Base-by-base conservation (phyloP, 2,113 vertebrate species). In the Nanorana parkeri region DNA sequence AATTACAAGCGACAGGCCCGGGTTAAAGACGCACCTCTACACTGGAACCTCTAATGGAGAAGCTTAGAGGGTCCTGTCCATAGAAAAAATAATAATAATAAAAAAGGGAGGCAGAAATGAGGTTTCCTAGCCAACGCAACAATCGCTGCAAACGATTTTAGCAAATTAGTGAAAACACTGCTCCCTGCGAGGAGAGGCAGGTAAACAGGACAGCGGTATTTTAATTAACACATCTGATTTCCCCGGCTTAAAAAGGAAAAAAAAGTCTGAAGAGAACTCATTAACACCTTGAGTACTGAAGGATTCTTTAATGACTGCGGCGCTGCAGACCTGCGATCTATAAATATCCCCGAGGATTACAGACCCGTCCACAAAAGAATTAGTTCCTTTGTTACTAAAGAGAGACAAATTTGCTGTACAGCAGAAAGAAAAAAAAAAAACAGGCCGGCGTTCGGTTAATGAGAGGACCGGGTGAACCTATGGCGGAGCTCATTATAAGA, bases 141-240 rank as follows among this genome's bases (percentile, higher is more conserved):
- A 54, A 73, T 16, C 24, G 21, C 13, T 24, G 41, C 26, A 71
- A 81, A 81, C 55, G 17, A 72, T 81, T 81, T 81, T 21, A 73
- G 55, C 68, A 81, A 81, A 81, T 81, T 54, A 81, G 69, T 36
- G 64, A 16, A 73, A 72, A 52, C 68, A 24, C 72, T 23, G n/a
- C 16, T 16, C 47, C 60, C 28, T 32, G 79, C 60, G 13, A 65
- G 56, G 56, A 69, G 72, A 47, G 68, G 63, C 41, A 75, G 64
- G 77, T 67, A 74, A 74, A 58, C 41, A 74, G 80, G 69, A 66
- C 80, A 65, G 21, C 66, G 80, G 80, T 74, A 81, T 81, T 74
- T 81, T 81, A 81, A 81, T 81, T 65, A 81, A 63, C 58, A 74
- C 68, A 41, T 65, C 58, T 74, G 58, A 81, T 81, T 65, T 81